Conservation (phyloP, 2,113 vertebrate species). For the Protobothrops flavoviridis region DNA sequence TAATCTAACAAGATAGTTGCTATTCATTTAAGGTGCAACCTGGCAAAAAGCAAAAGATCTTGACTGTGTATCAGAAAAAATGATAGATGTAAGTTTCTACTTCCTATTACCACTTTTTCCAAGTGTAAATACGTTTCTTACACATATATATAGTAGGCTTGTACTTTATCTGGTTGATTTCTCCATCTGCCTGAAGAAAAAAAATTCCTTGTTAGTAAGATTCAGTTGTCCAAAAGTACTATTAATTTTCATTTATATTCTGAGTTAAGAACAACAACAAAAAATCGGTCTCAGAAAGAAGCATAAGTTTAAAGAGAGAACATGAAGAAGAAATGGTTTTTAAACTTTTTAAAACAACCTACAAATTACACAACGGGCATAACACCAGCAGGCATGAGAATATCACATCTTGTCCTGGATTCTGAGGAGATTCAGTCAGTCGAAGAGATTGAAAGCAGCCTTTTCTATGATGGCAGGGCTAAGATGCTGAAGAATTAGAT, state of each 20-base stretch:
- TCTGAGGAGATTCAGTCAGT: neutral
- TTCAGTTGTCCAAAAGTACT: neutral
- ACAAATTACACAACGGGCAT: neutral
- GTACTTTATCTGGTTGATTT: neutral
- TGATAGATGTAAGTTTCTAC: neutral
- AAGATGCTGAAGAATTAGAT: neutral
- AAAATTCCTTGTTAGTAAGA: neutral
- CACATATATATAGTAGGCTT: neutral
- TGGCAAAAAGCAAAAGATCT: neutral
- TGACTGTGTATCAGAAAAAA: neutral
- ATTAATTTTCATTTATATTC: neutral
- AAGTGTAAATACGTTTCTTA: neutral
- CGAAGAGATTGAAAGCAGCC: neutral
- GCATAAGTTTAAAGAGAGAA: neutral
- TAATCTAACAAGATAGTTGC: neutral
- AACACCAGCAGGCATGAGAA: neutral
- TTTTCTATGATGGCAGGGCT: neutral
- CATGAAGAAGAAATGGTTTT: neutral
- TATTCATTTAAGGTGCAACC: neutral
- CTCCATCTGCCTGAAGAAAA: neutral
- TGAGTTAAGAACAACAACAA: neutral
- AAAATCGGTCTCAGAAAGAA: neutral
- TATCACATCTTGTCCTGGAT: neutral
- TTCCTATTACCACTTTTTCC: neutral
- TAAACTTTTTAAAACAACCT: neutral